These are phyloP conservation scores for Hesperia comma DNA, from an alignment of 2,888 invertebrate genomes.

Conservation along the genomic window DNA sequence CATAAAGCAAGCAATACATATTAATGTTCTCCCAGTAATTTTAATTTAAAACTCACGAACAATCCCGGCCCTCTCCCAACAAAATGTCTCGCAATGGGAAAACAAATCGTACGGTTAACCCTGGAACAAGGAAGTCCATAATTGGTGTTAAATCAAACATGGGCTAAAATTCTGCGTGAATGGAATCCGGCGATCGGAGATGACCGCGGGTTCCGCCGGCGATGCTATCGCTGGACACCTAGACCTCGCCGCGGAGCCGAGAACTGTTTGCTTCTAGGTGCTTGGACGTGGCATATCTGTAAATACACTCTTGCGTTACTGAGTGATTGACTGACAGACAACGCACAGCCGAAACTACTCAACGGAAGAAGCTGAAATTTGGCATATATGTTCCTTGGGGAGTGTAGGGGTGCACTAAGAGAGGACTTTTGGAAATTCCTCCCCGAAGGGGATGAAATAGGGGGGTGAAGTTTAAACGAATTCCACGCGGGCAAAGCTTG, in stretches of 20 bases:
- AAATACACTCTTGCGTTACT: too few species aligned
- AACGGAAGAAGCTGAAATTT: too few species aligned
- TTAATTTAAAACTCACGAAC: not conserved
- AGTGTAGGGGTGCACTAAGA: too few species aligned
- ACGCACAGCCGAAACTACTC: too few species aligned
- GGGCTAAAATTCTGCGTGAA: constrained; percentile 80
- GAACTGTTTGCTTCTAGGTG: constrained; percentile 35
- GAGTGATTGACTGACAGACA: too few species aligned
- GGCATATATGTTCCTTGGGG: too few species aligned
- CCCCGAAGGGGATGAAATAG: too few species aligned
- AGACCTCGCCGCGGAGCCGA: constrained; percentile 55
- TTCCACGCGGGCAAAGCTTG: too few species aligned
- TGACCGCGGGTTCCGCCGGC: constrained; percentile 75
- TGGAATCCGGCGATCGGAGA: constrained; percentile 80
- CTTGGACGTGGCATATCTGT: constrained; percentile 45
- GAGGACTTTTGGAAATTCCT: too few species aligned
- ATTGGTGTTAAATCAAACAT: constrained; percentile 84
- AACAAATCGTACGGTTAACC: constrained; percentile 50
- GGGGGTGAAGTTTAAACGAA: too few species aligned
- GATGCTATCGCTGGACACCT: constrained; percentile 80
- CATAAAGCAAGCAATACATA: not conserved
- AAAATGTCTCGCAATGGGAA: constrained; percentile 31
- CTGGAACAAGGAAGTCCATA: constrained; percentile 79
- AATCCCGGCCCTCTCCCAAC: not conserved
- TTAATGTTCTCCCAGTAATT: not conserved